Conservation (phyloP, 2,113 vertebrate genomes). For the Triplophysa dalaica region DNA sequence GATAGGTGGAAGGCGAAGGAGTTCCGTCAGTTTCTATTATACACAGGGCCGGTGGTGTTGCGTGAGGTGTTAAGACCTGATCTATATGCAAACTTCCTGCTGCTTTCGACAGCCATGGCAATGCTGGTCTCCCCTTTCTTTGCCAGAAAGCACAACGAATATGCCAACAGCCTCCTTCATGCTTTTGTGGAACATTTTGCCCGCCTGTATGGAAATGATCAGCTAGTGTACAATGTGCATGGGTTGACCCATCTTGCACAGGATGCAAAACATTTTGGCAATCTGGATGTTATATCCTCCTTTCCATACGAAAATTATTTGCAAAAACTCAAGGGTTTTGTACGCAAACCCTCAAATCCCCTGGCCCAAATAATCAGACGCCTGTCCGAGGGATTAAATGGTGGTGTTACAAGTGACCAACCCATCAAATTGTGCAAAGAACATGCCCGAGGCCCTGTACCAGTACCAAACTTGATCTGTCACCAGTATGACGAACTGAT, state of each 20-base stretch:
- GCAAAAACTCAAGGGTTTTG: conserved; percentile 4
- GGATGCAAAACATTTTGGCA: conserved; percentile 20
- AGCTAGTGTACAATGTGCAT: conserved; percentile 5
- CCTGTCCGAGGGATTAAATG: not conserved
- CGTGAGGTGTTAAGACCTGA: not conserved
- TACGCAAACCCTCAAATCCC: conserved; percentile 19
- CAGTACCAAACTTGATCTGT: conserved; percentile 1
- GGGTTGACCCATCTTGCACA: conserved; percentile 4
- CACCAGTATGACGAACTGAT: conserved; percentile 8
- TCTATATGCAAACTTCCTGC: not conserved
- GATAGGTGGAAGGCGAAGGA: too few species aligned
- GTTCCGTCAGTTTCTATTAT: not conserved
- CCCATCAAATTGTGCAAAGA: conserved; percentile 3
- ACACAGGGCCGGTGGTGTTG: not conserved
- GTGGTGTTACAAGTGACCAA: conserved; percentile 4
- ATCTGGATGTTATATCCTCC: conserved; percentile 1
- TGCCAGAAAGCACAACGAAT: not conserved
- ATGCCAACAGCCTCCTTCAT: not conserved
- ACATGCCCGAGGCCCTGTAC: conserved; percentile 13
- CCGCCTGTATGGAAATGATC: not conserved
- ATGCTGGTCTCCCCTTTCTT: not conserved
- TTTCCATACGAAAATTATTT: conserved; percentile 16
- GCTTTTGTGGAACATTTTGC: not conserved
- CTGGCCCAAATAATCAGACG: conserved; percentile 20
- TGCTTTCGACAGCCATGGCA: not conserved